Conservation (phyloP, 2,888 invertebrate genomes). For the Xestia xanthographa region DNA sequence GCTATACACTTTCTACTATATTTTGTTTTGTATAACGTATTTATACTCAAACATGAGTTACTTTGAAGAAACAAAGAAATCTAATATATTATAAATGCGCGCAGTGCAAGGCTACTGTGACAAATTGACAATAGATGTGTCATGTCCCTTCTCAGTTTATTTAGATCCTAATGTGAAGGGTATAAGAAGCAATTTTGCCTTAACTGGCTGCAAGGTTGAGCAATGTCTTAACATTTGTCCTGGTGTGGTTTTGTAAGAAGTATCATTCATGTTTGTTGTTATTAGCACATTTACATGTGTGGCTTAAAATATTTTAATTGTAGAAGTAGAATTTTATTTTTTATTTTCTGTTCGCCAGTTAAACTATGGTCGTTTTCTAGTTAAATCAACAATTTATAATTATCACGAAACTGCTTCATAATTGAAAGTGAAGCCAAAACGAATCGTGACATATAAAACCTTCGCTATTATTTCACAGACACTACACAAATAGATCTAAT, state of each 20-base stretch:
- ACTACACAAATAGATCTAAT: slow-evolving; percentile 13
- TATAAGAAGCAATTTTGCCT: slow-evolving; percentile 46
- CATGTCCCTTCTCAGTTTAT: slow-evolving; percentile 38
- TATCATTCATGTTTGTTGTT: slow-evolving; percentile 21
- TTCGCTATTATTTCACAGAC: slow-evolving; percentile 12
- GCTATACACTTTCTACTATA: background rate
- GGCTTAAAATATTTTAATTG: slow-evolving; percentile 5
- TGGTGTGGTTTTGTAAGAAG: slow-evolving; percentile 22
- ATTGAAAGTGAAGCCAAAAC: background rate
- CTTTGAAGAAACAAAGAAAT: slow-evolving; percentile 17
- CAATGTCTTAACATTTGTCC: slow-evolving; percentile 46
- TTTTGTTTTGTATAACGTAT: background rate
- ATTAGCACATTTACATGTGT: background rate
- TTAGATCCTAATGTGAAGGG: slow-evolving; percentile 40
- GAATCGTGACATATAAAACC: slow-evolving; percentile 3
- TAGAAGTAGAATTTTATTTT: background rate
- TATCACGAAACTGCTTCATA: background rate
- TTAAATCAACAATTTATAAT: background rate
- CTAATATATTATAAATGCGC: slow-evolving; percentile 30
- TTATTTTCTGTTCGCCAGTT: background rate
- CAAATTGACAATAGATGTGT: slow-evolving; percentile 63
- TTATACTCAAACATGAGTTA: background rate
- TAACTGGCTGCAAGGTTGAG: slow-evolving; percentile 44
- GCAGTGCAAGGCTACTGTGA: slow-evolving; percentile 62
- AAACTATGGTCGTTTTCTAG: background rate